Evolutionary conservation across 2,888 invertebrate species (phyloP).

Genomic region (Tachystola acroxantha): DNA sequence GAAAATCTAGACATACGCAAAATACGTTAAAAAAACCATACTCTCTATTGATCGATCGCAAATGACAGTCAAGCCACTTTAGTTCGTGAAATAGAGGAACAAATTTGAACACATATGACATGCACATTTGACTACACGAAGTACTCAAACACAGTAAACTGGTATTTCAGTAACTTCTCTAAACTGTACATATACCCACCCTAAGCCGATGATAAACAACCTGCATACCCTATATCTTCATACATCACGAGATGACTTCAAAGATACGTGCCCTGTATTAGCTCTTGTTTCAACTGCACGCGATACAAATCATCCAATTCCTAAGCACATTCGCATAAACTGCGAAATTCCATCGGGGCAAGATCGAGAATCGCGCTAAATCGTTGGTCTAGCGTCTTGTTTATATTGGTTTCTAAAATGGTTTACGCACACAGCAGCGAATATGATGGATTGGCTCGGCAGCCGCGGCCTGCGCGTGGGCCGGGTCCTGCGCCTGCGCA

Average conservation of each 20-base stretch:
- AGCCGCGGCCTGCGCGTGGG: slow-evolving; percentile 51
- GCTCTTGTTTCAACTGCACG: neutral
- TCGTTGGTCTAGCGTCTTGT: slow-evolving; percentile 18
- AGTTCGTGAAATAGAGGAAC: too few relatives aligned
- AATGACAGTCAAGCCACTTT: too few relatives aligned
- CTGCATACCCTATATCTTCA: neutral
- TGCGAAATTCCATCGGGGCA: slow-evolving; percentile 7
- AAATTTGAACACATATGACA: too few relatives aligned
- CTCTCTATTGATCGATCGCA: too few relatives aligned
- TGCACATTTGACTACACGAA: too few relatives aligned
- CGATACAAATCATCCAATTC: neutral
- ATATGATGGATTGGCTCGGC: slow-evolving; percentile 63
- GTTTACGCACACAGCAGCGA: slow-evolving; percentile 43
- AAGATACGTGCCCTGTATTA: neutral
- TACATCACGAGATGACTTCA: neutral
- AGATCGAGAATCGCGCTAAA: slow-evolving; percentile 22
- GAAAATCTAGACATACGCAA: too few relatives aligned
- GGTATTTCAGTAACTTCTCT: too few relatives aligned
- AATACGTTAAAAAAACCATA: too few relatives aligned
- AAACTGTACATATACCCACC: too few relatives aligned
- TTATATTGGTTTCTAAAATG: slow-evolving; percentile 30
- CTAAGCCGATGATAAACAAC: neutral
- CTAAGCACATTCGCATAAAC: neutral
- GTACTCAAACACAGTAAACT: too few relatives aligned
- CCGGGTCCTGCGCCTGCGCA: slow-evolving; percentile 56